These are phyloP conservation scores for Cyclophora albipunctata DNA, from an alignment of 2,888 invertebrate genomes.

Conservation along the genomic window DNA sequence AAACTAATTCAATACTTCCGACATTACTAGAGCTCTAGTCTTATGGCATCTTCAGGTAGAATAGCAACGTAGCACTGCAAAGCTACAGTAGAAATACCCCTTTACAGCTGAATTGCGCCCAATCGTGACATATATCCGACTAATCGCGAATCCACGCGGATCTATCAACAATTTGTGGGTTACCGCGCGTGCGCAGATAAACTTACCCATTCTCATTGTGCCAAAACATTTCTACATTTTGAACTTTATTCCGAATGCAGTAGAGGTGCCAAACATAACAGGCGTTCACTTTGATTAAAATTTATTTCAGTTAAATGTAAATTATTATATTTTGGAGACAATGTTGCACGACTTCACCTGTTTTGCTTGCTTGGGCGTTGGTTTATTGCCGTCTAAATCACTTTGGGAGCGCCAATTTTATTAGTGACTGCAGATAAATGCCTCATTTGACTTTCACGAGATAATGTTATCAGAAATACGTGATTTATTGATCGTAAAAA, in stretches of 20 bases:
- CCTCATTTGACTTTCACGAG: background rate
- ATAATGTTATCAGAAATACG: background rate
- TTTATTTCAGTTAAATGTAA: conserved; percentile 17
- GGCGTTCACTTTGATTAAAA: conserved; percentile 19
- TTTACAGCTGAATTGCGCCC: conserved; percentile 13
- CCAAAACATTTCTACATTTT: conserved; percentile 14
- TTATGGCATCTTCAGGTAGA: too few species aligned
- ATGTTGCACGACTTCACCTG: conserved; percentile 16
- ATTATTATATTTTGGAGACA: conserved; percentile 16
- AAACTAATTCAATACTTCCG: too few species aligned
- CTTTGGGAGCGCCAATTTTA: background rate
- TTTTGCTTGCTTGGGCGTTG: conserved; percentile 1
- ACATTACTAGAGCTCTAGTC: too few species aligned
- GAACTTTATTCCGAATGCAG: conserved; percentile 1
- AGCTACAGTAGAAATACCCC: too few species aligned
- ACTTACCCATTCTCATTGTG: conserved; percentile 7
- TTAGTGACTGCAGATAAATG: background rate
- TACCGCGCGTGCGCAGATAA: conserved; percentile 50
- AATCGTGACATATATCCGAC: conserved; percentile 35
- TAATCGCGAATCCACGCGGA: conserved; percentile 34
- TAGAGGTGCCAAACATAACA: conserved; percentile 1
- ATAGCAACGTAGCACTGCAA: too few species aligned
- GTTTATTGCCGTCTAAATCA: background rate
- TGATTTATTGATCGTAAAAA: too few species aligned
- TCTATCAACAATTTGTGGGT: conserved; percentile 60